Percentiles rank a stretch among this genome's conserved stretches.
These are phyloP conservation scores for Drosophila repleta DNA, from an alignment of 1,140 invertebrate species.

Conservation along the genomic window DNA sequence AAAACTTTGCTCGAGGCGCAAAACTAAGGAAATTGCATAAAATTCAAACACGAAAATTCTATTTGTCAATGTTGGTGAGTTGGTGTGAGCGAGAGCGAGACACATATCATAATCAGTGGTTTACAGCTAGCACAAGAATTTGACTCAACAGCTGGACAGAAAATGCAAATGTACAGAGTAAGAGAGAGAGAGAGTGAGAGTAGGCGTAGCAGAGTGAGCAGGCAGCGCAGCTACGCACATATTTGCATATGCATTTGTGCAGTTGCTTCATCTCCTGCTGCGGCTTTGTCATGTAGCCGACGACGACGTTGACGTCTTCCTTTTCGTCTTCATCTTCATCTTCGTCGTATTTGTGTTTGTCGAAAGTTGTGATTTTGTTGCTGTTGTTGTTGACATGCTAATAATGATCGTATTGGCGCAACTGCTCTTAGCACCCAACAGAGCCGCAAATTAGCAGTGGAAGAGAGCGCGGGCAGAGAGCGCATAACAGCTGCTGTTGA, in stretches of 20 bases:
- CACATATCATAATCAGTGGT: slow-evolving; percentile 44
- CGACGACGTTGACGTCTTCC: slow-evolving; percentile 10
- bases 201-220: too few species aligned
- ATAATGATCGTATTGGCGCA: slow-evolving; percentile 75
- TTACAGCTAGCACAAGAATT: slow-evolving; percentile 28
- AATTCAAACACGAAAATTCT: slow-evolving; percentile 3
- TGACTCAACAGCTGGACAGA: slow-evolving; percentile 27
- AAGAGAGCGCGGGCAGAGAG: slow-evolving; percentile 13
- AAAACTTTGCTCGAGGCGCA: background rate
- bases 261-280: slow-evolving; percentile 37
- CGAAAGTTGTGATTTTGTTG: slow-evolving; percentile 77
- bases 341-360: slow-evolving; percentile 48
- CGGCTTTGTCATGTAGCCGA: slow-evolving; percentile 59
- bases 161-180: too few species aligned
- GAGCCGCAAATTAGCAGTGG: slow-evolving; percentile 68
- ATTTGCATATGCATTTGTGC: slow-evolving; percentile 66
- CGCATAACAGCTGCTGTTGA: slow-evolving; percentile 40
- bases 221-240: slow-evolving; percentile 27
- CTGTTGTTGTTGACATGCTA: slow-evolving; percentile 69
- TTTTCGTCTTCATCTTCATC: background rate
- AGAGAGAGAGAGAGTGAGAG: background rate
- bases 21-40: slow-evolving; percentile 2
- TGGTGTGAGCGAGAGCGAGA: background rate
- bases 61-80: background rate
- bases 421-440: slow-evolving; percentile 57